Base-by-base conservation (phyloP, 1,140 invertebrate genomes). In the Paracyclopina nana region DNA sequence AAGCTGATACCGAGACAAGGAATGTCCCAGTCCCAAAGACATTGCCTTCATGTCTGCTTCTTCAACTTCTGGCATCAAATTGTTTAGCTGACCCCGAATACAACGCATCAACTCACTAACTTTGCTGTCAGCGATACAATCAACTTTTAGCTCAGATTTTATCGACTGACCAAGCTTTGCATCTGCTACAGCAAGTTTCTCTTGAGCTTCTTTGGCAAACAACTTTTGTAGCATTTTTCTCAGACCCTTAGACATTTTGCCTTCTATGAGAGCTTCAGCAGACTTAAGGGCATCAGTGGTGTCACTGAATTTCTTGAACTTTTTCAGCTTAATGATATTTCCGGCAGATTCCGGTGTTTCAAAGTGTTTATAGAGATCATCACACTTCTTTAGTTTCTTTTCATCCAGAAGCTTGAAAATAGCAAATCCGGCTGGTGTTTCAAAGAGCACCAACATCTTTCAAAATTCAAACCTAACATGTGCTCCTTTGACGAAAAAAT, bases 31-130 rank as follows among this genome's bases (percentile, higher is more conserved):
- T 66, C 92, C 95, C 12, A 99, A 67, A 5, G 86, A 79, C 92
- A 98, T 98, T 1, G 90, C 88, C 12, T 84, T 77, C 72, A 92
- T 79, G 63, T 99, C 92, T 54, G 81, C 59, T 20, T 55, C 46
- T 14, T 48, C 42, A 22, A 60, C 27, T n/a, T 53, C 84, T 20
- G 78, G 76, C 0, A 97, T 67, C 1, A 99, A 68, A 61, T 76
- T 80, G 61, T 94, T 83, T 54, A 84, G 74, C 63, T 99, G 92
- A 28, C 78, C 80, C 26, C 94, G 70, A 57, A 99, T 98, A 58
- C 90, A 91, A 62, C 92, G 66, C 78, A 98, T 90, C 46, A 99
- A 65, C 64, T 99, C 91, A 59, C 84, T 79, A 1, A 97, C 78
- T 34, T 75, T 68, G 0, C 74, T 78, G 60, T 91, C 94, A 44